Evolutionary conservation across 1,140 invertebrate genomes (phyloP), one percentile per base, ranked within the genome.

Genomic region (Neocloeon triangulifer): DNA sequence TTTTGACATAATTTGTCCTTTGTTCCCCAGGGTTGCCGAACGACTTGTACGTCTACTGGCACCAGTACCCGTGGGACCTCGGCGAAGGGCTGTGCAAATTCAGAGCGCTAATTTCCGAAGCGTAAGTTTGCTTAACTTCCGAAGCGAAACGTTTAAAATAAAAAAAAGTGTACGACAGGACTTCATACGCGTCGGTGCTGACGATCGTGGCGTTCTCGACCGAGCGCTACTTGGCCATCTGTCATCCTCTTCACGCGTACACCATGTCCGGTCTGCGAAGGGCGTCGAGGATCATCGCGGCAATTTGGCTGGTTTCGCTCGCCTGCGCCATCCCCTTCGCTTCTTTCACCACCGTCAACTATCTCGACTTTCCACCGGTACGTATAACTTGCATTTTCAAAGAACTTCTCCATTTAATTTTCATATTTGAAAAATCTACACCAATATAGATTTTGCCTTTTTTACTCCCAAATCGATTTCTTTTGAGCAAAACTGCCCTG

Each of bases 151-250:
- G n/a, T n/a, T n/a, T n/a, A n/a, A n/a, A n/a, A n/a, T n/a, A n/a
- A n/a, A n/a, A n/a, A n/a, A n/a, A n/a, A n/a, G n/a, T n/a, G n/a
- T n/a, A n/a, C n/a, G 72, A 26, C 53, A 77, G 73, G 46, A 79
- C 79, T 0, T 79, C 79, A 2, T 86, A 86, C 47, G 79, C 81
- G 0, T 88, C 84, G 0, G 79, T 91, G 1, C 57, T 92, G 41
- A 86, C 80, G 15, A 91, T 94, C 39, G 77, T 85, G 10, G 74
- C 76, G 14, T 86, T 86, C 52, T 80, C 78, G 0, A 68, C 71
- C 43, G 78, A 84, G 51, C 61, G 85, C 25, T 94, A 91, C 55
- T 49, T 91, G 18, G 86, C 86, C 10, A 91, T 95, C 41, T 92
- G 85, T 45, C 74, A 91, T 51, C 84, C 85, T 0, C 52, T 92